A percentile compares a stretch with the other conserved stretches of the same genome.
Conservation (phyloP, 2,888 invertebrate genomes). For the Drosophila cognata region DNA sequence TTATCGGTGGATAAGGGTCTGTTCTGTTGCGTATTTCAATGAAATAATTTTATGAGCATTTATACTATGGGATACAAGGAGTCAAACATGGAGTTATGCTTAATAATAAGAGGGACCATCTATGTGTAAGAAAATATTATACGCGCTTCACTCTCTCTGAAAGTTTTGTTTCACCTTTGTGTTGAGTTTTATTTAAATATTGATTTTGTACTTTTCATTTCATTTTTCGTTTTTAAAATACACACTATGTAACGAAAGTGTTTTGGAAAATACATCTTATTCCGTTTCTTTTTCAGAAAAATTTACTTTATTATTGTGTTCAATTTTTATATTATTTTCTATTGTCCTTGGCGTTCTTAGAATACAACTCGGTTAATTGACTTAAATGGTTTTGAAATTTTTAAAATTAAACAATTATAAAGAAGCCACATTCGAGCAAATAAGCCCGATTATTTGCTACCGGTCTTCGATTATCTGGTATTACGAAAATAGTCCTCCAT, state of each 20-base stretch:
- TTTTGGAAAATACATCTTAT: background rate
- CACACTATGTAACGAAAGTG: fast-evolving
- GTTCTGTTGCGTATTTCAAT: background rate
- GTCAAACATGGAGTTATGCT: background rate
- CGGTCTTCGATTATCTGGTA: background rate
- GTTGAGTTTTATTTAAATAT: background rate
- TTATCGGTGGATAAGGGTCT: constrained; percentile 8
- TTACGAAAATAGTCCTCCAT: background rate
- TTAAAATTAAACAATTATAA: too few species aligned
- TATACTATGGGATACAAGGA: background rate
- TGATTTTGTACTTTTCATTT: background rate
- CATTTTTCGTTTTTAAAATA: too few species aligned
- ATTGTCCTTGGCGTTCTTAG: background rate
- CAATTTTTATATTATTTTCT: background rate
- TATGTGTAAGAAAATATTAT: background rate
- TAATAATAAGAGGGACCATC: background rate
- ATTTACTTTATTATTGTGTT: background rate
- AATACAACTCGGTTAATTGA: background rate
- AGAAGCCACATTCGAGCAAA: background rate
- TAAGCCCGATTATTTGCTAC: background rate
- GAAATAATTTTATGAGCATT: background rate
- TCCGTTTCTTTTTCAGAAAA: background rate
- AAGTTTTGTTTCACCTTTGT: background rate
- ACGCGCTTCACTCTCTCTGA: background rate
- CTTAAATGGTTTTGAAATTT: background rate